Evolutionary conservation across 2,113 vertebrate species (phyloP).

Genomic region (Oxyura jamaicensis): DNA sequence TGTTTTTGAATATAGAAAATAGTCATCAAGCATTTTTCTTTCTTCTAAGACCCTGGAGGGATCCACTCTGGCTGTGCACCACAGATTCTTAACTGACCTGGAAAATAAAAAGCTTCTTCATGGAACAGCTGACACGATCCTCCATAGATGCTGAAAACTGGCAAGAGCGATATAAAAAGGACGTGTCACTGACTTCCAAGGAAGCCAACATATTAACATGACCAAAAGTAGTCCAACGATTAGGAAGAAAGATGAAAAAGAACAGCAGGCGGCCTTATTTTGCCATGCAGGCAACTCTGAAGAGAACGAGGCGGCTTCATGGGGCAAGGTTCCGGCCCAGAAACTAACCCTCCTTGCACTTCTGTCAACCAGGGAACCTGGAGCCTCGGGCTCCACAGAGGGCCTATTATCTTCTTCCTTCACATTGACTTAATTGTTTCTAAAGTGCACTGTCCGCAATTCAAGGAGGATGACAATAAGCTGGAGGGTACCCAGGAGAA

Average conservation of each 20-base stretch:
- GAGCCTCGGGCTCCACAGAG: neutral
- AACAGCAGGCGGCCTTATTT: neutral
- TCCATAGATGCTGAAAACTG: neutral
- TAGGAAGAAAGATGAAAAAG: neutral
- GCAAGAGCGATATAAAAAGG: neutral
- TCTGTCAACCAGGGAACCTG: neutral
- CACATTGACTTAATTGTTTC: neutral
- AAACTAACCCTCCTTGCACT: neutral
- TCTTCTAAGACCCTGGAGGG: neutral
- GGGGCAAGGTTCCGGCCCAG: neutral
- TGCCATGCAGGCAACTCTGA: neutral
- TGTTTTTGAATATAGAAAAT: neutral
- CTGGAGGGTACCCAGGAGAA: neutral
- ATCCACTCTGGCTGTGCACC: neutral
- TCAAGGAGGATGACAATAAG: neutral
- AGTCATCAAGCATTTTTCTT: neutral
- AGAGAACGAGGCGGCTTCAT: neutral
- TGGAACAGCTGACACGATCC: neutral
- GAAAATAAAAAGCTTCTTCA: neutral
- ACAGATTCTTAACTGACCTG: neutral
- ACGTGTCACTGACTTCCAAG: neutral
- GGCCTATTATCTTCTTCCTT: neutral
- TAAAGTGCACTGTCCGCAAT: neutral
- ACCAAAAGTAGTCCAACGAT: neutral
- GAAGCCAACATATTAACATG: neutral